Evolutionary conservation across 2,888 invertebrate species (phyloP).

Genomic region (Rapana venosa): DNA sequence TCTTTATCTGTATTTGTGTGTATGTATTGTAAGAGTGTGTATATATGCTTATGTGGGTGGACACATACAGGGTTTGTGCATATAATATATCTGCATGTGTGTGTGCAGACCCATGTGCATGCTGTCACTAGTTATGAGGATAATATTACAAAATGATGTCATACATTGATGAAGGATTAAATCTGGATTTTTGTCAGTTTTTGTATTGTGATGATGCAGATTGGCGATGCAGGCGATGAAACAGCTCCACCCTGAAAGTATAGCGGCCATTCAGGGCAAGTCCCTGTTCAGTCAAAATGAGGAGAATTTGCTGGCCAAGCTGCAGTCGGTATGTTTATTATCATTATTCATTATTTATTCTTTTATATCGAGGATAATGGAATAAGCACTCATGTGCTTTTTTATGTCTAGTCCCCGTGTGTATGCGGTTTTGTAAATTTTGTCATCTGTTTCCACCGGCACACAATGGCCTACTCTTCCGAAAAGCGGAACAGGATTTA

Average conservation of each 20-base stretch:
- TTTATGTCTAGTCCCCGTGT: too few species aligned
- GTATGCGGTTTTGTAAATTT: too few species aligned
- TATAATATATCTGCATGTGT: not conserved
- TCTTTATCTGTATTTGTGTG: not conserved
- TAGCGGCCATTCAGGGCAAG: constrained; percentile 90
- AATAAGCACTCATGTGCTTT: too few species aligned
- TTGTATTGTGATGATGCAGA: constrained; percentile 76
- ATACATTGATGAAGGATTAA: not conserved
- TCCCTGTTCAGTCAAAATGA: constrained; percentile 93
- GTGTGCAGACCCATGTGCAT: not conserved
- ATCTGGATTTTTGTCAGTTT: not conserved
- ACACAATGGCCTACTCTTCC: too few species aligned
- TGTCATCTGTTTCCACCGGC: too few species aligned
- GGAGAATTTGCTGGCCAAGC: constrained; percentile 89
- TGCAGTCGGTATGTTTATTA: constrained; percentile 84
- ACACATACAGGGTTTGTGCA: not conserved
- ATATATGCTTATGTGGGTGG: not conserved
- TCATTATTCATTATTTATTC: too few species aligned
- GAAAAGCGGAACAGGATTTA: too few species aligned
- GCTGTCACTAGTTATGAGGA: too few species aligned
- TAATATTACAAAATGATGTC: too few species aligned
- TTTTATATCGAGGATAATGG: too few species aligned
- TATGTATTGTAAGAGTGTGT: not conserved
- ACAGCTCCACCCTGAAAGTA: constrained; percentile 93
- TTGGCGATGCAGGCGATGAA: constrained; percentile 95